Conservation (phyloP, 2,797 vertebrate genomes). For the Gymnocypris eckloni region DNA sequence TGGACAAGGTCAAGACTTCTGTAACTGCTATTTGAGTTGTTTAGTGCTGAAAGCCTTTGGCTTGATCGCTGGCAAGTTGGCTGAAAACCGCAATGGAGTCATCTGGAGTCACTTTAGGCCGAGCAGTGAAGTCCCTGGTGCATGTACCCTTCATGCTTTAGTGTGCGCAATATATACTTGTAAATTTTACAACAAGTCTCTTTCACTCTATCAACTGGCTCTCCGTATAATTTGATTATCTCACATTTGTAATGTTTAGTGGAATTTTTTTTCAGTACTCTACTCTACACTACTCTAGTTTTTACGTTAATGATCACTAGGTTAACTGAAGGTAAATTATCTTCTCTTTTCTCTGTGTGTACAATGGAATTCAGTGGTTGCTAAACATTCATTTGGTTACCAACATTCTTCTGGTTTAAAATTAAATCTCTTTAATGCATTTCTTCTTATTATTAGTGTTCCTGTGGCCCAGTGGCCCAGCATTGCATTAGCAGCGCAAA, state of each 20-base stretch:
- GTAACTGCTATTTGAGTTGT: constrained; percentile 61
- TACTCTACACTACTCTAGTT: not conserved
- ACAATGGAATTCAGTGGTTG: not conserved
- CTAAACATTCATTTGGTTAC: not conserved
- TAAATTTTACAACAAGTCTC: constrained; percentile 58
- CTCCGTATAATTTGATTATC: constrained; percentile 67
- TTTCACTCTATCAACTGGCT: constrained; percentile 61
- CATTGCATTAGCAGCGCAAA: too few species aligned
- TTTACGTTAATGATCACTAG: constrained; percentile 22
- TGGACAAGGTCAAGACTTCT: constrained; percentile 74
- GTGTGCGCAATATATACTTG: constrained; percentile 55
- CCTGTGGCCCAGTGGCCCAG: too few species aligned
- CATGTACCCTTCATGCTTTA: constrained; percentile 58
- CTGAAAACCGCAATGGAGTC: constrained; percentile 66
- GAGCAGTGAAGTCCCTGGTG: constrained; percentile 59
- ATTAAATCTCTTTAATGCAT: not conserved
- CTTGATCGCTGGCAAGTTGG: constrained; percentile 69
- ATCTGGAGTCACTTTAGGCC: constrained; percentile 69
- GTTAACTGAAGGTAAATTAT: constrained; percentile 4
- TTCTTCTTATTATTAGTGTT: not conserved
- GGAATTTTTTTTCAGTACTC: constrained; percentile 42
- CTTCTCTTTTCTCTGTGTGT: not conserved
- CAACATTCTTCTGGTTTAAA: not conserved
- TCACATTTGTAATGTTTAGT: constrained; percentile 58
- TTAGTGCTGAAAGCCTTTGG: constrained; percentile 54